Base-by-base conservation (phyloP, 2,113 vertebrate species). In the Callithrix jacchus region DNA sequence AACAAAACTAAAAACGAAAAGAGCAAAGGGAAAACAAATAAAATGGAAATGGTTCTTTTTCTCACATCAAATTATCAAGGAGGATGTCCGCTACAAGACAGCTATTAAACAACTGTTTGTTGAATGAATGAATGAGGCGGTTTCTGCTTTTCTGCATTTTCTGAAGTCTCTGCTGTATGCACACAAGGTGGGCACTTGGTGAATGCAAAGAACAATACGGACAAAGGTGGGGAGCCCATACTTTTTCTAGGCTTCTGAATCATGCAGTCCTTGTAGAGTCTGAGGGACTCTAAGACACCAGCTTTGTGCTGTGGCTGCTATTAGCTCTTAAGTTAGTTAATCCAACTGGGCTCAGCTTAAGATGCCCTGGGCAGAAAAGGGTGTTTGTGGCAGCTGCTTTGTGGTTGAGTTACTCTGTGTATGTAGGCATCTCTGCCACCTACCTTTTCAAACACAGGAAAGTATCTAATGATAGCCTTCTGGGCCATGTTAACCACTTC, bases 391-490 rank as follows among this genome's bases (percentile, higher is more conserved):
- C n/a, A 58, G 54, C 25, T 73, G 42, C 35, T 49, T n/a, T 40
- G 30, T 2, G 25, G 45, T 30, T 47, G 11, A 8, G 35, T 30
- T 21, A 76, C 16, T 11, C 54, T 6, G 0, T 3, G 10, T 18
- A 20, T 54, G 0, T 0, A 2, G 68, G 42, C 16, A 49, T 71
- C 61, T 11, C 70, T 92, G 18, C 74, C 87, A 97, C 98, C 5
- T 98, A 99, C 99, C 99, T 99, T 99, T 97, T 99, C 99, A 98
- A 98, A 99, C 45, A 98, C 99, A 32, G 99, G 99, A n/a, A 99
- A 98, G 89, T 99, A 99, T 84, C 99, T 98, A 40, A 98, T 98
- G 18, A 98, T 98, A 0, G 99, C 99, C 98, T 99, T 99, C 3
- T 91, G 96, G 40, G 98, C 79, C 80, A 99, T 98, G 66, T 76